Conservation (phyloP, 2,888 invertebrate genomes). For the Drosophila limbata region DNA sequence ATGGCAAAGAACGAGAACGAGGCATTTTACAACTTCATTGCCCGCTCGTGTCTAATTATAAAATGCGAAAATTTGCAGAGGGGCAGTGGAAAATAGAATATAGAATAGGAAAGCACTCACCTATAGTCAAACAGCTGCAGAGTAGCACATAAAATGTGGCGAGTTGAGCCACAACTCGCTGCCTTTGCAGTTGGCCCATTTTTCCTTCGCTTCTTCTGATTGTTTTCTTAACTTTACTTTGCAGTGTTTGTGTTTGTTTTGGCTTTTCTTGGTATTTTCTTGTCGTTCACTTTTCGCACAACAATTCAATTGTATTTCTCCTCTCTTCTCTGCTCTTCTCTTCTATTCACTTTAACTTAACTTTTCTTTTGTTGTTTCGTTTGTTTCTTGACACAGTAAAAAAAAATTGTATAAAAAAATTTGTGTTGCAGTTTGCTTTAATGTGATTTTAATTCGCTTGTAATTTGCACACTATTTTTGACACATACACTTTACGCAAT, state of each 20-base stretch:
- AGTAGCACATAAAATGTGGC: slow-evolving; percentile 57
- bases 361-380: slow-evolving; percentile 21
- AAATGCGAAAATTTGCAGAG: slow-evolving; percentile 28
- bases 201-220: slow-evolving; percentile 39
- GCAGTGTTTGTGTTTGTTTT: slow-evolving; percentile 26
- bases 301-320: slow-evolving; percentile 42
- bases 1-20: slow-evolving; percentile 16
- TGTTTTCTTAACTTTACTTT: slow-evolving; percentile 1
- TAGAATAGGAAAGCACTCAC: slow-evolving; percentile 31
- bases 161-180: slow-evolving; percentile 59
- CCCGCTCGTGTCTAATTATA: slow-evolving; percentile 56
- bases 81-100: slow-evolving; percentile 16
- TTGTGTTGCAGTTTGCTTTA: slow-evolving; percentile 34
- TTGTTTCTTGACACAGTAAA: slow-evolving; percentile 42
- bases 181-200: slow-evolving; percentile 69
- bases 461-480: slow-evolving; percentile 47
- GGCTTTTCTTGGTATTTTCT: slow-evolving; percentile 22
- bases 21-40: slow-evolving; percentile 40
- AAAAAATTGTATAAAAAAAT: slow-evolving; percentile 57
- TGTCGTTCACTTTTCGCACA: slow-evolving; percentile 43
- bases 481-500: slow-evolving; percentile 30
- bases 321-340: slow-evolving; percentile 9
- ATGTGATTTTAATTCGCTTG: slow-evolving; percentile 44
- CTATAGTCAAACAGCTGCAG: slow-evolving; percentile 71
- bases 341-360: slow-evolving; percentile 15